Evolutionary conservation across 1,140 invertebrate species (phyloP).

Genomic region (Drosophila takahashii): DNA sequence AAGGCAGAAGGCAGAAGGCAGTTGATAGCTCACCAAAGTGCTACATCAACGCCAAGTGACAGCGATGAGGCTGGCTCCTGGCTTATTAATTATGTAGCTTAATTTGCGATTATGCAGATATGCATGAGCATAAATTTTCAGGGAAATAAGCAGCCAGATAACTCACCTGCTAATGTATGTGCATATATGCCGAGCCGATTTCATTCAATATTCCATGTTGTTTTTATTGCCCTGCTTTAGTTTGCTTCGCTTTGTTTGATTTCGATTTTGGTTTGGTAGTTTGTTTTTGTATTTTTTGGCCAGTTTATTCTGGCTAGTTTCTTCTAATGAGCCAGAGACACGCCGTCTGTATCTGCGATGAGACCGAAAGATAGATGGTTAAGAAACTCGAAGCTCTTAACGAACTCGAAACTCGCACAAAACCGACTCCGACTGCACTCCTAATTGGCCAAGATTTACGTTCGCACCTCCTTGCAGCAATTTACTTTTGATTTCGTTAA

Average conservation of each 20-base stretch:
- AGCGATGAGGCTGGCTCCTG: slow-evolving; percentile 47
- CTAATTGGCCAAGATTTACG: slow-evolving; percentile 69
- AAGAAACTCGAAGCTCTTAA: slow-evolving; percentile 42
- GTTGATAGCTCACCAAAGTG: slow-evolving; percentile 63
- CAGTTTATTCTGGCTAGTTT: slow-evolving; percentile 16
- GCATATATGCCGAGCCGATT: slow-evolving; percentile 61
- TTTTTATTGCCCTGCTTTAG: slow-evolving; percentile 41
- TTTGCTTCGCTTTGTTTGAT: slow-evolving; percentile 37
- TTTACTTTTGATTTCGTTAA: slow-evolving; percentile 36
- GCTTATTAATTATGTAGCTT: slow-evolving; percentile 81
- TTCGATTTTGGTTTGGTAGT: slow-evolving; percentile 25
- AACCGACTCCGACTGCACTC: slow-evolving; percentile 19
- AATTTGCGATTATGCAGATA: slow-evolving; percentile 82
- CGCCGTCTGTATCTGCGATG: slow-evolving; percentile 60
- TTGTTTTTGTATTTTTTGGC: slow-evolving; percentile 19
- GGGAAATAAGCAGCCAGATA: slow-evolving; percentile 62
- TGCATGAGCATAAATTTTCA: slow-evolving; percentile 74
- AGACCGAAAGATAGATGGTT: slow-evolving; percentile 33
- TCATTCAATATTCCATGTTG: slow-evolving; percentile 79
- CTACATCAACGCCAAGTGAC: slow-evolving; percentile 73
- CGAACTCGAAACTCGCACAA: slow-evolving; percentile 45
- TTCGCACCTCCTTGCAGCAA: slow-evolving; percentile 32
- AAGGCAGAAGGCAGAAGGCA: slow-evolving; percentile 17
- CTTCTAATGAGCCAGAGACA: slow-evolving; percentile 52
- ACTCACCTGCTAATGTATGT: slow-evolving; percentile 79